phyloP scores from a whole-genome alignment of 1,140 invertebrate species.

The Drosophila tsacasi region DNA sequence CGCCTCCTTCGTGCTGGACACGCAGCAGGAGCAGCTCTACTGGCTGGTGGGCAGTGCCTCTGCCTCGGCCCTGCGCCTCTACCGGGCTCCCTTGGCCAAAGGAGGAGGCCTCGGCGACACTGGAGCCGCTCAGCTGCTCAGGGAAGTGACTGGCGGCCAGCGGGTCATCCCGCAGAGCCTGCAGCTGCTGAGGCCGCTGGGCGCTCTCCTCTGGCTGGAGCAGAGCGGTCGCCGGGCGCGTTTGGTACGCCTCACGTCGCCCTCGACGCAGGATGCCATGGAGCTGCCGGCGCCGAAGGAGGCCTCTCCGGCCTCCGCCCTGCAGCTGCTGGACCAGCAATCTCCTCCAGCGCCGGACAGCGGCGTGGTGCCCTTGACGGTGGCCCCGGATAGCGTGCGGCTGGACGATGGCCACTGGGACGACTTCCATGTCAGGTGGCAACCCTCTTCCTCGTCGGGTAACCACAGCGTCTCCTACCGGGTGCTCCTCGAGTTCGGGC shows the following conservation, averaged over 20 bases:
- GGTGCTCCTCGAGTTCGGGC: slow-evolving; percentile 61
- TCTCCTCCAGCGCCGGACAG: neutral
- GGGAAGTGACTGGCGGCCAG: neutral
- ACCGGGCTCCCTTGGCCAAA: slow-evolving; percentile 17
- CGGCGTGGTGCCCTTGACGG: slow-evolving; percentile 89
- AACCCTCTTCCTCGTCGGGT: slow-evolving; percentile 90
- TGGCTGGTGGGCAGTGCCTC: slow-evolving; percentile 89
- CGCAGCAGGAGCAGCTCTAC: slow-evolving; percentile 90
- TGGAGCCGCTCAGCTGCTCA: slow-evolving; percentile 24
- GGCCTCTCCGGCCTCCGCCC: neutral
- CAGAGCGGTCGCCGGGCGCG: slow-evolving; percentile 12
- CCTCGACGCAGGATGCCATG: neutral
- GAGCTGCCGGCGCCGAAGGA: slow-evolving; percentile 1
- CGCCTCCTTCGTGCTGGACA: slow-evolving; percentile 92
- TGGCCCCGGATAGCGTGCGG: slow-evolving; percentile 88
- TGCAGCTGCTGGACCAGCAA: slow-evolving; percentile 38
- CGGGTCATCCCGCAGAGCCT: slow-evolving; percentile 39
- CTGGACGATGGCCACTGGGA: slow-evolving; percentile 89
- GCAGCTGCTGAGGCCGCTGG: slow-evolving; percentile 38
- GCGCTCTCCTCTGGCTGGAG: slow-evolving; percentile 54
- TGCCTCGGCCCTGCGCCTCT: slow-evolving; percentile 79
- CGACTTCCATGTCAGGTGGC: slow-evolving; percentile 93
- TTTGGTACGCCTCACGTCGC: slow-evolving; percentile 7
- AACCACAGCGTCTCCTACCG: slow-evolving; percentile 92
- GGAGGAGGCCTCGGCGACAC: neutral